Evolutionary conservation across 2,113 vertebrate species (phyloP).

Genomic region (Pseudorhombus dupliciocellatus): DNA sequence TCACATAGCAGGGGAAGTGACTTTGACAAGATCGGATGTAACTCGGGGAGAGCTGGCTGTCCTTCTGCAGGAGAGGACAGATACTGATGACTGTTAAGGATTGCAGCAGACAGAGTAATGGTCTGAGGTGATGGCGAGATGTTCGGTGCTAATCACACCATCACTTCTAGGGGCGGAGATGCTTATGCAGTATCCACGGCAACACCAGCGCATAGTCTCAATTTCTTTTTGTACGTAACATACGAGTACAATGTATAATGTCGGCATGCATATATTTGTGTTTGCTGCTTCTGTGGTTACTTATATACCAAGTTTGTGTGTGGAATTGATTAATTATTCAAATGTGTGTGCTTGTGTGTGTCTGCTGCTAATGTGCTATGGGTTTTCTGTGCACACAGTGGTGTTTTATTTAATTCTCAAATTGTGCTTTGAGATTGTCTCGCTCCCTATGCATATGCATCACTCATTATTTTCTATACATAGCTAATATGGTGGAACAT

Average conservation of each 20-base stretch:
- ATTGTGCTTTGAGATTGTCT: slow-evolving; percentile 15
- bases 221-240: slow-evolving; percentile 8
- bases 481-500: slow-evolving; percentile 54
- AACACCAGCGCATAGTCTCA: slow-evolving; percentile 28
- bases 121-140: slow-evolving; percentile 49
- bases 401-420: slow-evolving; percentile 3
- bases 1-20: slow-evolving; percentile 45
- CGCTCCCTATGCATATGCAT: slow-evolving; percentile 40
- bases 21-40: slow-evolving; percentile 63
- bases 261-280: slow-evolving; percentile 13
- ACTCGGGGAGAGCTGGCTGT: slow-evolving; percentile 52
- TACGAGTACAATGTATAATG: slow-evolving; percentile 4
- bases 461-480: slow-evolving; percentile 62
- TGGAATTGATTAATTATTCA: slow-evolving; percentile 40
- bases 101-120: slow-evolving; percentile 57
- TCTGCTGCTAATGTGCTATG: not conserved
- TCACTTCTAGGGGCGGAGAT: slow-evolving; percentile 49
- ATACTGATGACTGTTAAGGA: slow-evolving; percentile 51
- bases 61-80: slow-evolving; percentile 63
- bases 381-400: not conserved
- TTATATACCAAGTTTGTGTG: slow-evolving; percentile 4
- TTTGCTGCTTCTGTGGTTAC: not conserved
- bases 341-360: not conserved
- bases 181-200: slow-evolving; percentile 48
- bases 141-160: slow-evolving; percentile 42